phyloP scores from a whole-genome alignment of 37 sponge, comb jelly and placozoan species.

The Ephydatia muelleri region DNA sequence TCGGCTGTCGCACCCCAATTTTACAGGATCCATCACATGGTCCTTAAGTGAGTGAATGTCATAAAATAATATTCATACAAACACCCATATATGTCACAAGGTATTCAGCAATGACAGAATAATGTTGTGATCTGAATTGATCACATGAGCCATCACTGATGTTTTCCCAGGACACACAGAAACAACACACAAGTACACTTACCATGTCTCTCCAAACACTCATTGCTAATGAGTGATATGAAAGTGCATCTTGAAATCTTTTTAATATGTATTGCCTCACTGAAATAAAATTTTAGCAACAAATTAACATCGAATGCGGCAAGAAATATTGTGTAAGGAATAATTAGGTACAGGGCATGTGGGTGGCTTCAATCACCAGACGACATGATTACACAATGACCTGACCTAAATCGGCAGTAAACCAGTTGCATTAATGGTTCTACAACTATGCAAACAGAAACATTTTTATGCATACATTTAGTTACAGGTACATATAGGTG shows the following conservation, averaged over 20 bases:
- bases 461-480: neutral
- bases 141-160: too few species aligned
- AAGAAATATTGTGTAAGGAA: too few species aligned
- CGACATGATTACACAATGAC: too few species aligned
- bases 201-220: constrained; percentile 44
- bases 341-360: too few species aligned
- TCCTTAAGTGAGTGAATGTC: neutral
- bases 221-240: constrained; percentile 2
- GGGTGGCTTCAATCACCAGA: too few species aligned
- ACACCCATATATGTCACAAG: neutral
- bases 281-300: neutral
- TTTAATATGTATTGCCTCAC: constrained; percentile 58
- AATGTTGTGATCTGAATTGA: too few species aligned
- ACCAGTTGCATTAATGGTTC: too few species aligned
- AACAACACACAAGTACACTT: neutral
- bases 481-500: neutral
- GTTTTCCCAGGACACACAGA: too few species aligned
- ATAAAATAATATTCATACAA: neutral
- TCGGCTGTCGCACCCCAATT: constrained; percentile 18
- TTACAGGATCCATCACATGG: constrained; percentile 28
- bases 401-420: too few species aligned
- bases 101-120: too few species aligned
- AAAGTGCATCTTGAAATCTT: constrained; percentile 34
- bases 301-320: too few species aligned
- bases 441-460: too few species aligned